phyloP scores from a whole-genome alignment of 1,140 invertebrate genomes.

The Tachypleus tridentatus region DNA sequence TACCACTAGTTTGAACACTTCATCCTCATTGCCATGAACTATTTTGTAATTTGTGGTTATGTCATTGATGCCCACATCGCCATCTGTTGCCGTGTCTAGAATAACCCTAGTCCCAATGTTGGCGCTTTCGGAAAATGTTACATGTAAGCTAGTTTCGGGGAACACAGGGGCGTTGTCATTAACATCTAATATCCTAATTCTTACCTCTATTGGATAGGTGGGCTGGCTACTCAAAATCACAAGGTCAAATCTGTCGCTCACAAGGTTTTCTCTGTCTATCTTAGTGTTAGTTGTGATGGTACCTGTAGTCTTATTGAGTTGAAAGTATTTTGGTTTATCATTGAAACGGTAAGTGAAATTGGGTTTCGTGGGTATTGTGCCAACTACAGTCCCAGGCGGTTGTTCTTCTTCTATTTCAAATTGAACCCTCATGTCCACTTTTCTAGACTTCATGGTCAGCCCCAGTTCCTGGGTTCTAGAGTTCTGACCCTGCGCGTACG shows the following conservation, averaged over 20 bases:
- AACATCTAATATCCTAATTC: constrained; percentile 68
- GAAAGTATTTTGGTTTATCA: constrained; percentile 70
- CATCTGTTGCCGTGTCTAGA: constrained; percentile 73
- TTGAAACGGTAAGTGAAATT: constrained; percentile 73
- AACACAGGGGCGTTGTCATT: constrained; percentile 85
- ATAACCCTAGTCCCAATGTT: constrained; percentile 69
- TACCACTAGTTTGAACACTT: constrained; percentile 71
- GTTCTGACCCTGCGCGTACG: constrained; percentile 7
- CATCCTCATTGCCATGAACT: constrained; percentile 70
- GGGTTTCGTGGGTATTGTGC: constrained; percentile 67
- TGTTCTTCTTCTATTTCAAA: constrained; percentile 72
- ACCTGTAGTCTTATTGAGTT: constrained; percentile 61
- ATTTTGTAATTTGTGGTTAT: constrained; percentile 77
- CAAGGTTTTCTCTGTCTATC: constrained; percentile 63
- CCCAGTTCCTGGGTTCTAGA: constrained; percentile 8
- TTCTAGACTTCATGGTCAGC: constrained; percentile 8
- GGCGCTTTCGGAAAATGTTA: constrained; percentile 81
- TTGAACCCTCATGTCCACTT: constrained; percentile 16
- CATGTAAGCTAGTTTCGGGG: constrained; percentile 69
- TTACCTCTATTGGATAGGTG: constrained; percentile 82
- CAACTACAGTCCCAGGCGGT: constrained; percentile 64
- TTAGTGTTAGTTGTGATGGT: constrained; percentile 66
- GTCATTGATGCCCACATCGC: constrained; percentile 66
- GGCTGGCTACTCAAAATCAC: constrained; percentile 82
- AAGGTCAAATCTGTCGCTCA: constrained; percentile 66